phyloP scores from a whole-genome alignment of 2,113 vertebrate genomes.

The Plestiodon gilberti region DNA sequence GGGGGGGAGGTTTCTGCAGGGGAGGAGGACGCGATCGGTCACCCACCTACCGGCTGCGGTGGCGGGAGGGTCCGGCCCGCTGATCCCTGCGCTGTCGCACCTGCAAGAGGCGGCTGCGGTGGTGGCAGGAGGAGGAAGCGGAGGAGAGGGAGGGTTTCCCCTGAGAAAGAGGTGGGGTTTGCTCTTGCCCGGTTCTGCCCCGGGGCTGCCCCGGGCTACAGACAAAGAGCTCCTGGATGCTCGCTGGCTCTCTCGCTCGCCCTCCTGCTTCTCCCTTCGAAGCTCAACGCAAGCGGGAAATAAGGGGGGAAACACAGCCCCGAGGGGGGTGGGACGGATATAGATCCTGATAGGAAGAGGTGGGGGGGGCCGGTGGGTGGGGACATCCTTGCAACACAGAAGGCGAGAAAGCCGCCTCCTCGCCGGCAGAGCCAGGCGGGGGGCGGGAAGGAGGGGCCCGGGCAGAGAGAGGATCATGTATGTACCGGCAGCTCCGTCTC shows the following conservation, averaged over 20 bases:
- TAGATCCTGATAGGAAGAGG: conserved; percentile 18
- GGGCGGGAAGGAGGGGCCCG: no score
- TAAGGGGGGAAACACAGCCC: neutral
- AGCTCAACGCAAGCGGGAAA: neutral
- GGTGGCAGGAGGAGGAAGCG: neutral
- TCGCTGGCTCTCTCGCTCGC: neutral
- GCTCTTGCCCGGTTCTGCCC: neutral
- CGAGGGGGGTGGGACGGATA: neutral
- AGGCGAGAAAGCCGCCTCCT: neutral
- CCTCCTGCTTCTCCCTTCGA: neutral
- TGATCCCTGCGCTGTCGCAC: neutral
- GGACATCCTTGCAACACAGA: neutral
- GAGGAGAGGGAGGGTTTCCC: neutral
- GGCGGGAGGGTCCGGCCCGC: neutral
- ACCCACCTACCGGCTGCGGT: neutral
- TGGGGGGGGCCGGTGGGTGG: neutral
- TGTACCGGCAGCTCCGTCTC: no score
- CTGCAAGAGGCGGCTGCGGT: neutral
- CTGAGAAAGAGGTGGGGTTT: neutral
- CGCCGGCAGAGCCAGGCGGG: neutral
- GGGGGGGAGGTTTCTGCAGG: neutral
- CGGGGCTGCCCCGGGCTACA: neutral
- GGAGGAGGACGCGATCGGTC: neutral
- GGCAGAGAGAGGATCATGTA: no score
- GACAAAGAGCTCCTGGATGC: neutral